Conservation (phyloP, 2,888 invertebrate species). For the Spodoptera littoralis region DNA sequence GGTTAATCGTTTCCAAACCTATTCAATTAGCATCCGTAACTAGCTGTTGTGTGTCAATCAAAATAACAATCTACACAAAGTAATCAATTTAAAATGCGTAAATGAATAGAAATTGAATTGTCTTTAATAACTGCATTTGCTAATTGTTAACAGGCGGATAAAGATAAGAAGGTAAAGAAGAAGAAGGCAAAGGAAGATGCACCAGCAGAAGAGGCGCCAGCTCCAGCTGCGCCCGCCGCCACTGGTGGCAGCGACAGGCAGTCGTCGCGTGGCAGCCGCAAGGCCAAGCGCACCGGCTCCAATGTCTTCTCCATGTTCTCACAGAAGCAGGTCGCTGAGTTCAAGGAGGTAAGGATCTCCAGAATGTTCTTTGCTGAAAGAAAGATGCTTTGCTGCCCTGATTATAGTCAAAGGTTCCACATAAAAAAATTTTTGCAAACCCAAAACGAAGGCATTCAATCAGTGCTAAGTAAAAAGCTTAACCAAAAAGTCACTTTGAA, state of each 20-base stretch:
- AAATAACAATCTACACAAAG: no score
- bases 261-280: slow-evolving; percentile 94
- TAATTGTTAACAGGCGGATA: slow-evolving; percentile 92
- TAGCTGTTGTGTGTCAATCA: no score
- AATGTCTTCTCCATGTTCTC: slow-evolving; percentile 99
- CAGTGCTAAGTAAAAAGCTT: no score
- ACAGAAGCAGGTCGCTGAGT: slow-evolving; percentile 98
- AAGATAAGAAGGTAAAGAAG: slow-evolving; percentile 98
- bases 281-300: slow-evolving; percentile 96
- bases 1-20: no score
- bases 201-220: slow-evolving; percentile 91
- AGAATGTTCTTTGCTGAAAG: background rate
- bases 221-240: slow-evolving; percentile 90
- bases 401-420: no score
- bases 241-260: slow-evolving; percentile 90
- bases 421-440: no score
- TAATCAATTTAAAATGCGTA: no score
- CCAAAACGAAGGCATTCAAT: no score
- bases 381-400: no score
- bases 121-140: background rate
- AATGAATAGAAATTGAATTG: background rate
- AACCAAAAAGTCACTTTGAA: background rate
- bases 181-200: slow-evolving; percentile 92
- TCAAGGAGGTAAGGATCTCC: slow-evolving; percentile 94
- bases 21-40: no score